These are phyloP conservation scores for Phasianus colchicus DNA, from an alignment of 2,113 vertebrate genomes.

Conservation along the genomic window DNA sequence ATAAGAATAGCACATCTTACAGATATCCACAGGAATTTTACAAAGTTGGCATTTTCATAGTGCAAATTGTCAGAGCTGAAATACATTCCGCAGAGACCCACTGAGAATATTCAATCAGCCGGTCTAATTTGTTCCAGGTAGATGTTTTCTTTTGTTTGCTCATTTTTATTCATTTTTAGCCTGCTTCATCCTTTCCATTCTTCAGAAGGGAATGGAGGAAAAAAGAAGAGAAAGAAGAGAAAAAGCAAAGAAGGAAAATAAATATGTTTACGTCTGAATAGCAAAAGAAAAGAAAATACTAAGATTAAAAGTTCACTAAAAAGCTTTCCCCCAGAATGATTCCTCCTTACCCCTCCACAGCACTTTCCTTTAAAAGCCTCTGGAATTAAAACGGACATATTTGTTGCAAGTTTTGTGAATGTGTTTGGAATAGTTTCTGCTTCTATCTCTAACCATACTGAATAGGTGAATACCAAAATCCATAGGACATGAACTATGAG, in stretches of 20 bases:
- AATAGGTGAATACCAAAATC: not conserved
- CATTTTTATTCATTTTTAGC: not conserved
- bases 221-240: not conserved
- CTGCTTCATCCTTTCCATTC: accelerated
- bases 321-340: not conserved
- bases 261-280: not conserved
- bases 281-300: not conserved
- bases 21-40: not conserved
- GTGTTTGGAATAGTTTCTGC: not conserved
- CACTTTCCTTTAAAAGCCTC: not conserved
- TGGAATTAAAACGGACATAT: not conserved
- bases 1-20: accelerated
- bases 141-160: not conserved
- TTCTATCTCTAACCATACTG: not conserved
- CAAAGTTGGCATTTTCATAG: not conserved
- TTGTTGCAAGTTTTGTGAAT: not conserved
- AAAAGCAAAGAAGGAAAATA: not conserved
- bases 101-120: not conserved
- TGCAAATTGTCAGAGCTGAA: not conserved
- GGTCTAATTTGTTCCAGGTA: not conserved
- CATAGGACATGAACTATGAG: not conserved
- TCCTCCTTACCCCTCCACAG: accelerated
- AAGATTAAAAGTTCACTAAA: not conserved
- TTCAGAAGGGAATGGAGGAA: accelerated
- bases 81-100: accelerated